Conservation (phyloP, 2,888 invertebrate genomes). For the Andrena praecox region DNA sequence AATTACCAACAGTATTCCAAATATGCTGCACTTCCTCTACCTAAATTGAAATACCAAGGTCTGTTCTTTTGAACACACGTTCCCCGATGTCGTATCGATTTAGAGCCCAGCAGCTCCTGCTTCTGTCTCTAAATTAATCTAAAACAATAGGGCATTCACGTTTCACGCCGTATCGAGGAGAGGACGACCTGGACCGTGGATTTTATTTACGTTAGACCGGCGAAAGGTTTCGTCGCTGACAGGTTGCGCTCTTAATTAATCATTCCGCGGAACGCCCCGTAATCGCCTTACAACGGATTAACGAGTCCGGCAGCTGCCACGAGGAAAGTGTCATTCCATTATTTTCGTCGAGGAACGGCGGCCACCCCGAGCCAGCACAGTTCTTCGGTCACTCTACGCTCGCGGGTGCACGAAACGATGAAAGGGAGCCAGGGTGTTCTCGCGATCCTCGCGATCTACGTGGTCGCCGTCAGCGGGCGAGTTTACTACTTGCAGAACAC, state of each 20-base stretch:
- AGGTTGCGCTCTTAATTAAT: conserved; percentile 61
- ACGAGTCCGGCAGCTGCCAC: conserved; percentile 60
- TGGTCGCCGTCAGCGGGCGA: conserved; percentile 45
- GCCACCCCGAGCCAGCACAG: not conserved
- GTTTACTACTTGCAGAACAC: conserved; percentile 70
- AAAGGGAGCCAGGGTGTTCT: conserved; percentile 14
- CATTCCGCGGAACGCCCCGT: conserved; percentile 55
- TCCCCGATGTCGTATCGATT: too few species aligned
- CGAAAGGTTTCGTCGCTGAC: conserved; percentile 36
- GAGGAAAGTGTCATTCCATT: conserved; percentile 48
- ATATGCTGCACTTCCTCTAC: too few species aligned
- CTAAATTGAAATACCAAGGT: too few species aligned
- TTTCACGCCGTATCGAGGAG: too few species aligned
- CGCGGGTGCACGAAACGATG: conserved; percentile 24
- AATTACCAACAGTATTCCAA: too few species aligned
- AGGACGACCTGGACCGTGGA: too few species aligned
- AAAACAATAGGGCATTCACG: too few species aligned
- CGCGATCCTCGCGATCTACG: conserved; percentile 29
- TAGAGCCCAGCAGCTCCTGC: too few species aligned
- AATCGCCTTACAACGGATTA: conserved; percentile 78
- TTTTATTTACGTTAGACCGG: conserved; percentile 21
- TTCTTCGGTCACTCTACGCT: not conserved
- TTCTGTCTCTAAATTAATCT: too few species aligned
- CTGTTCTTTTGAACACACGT: too few species aligned
- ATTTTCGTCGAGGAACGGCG: conserved; percentile 35